Conservation (phyloP, 1,140 invertebrate species). For the Gonatopus flavifemur region DNA sequence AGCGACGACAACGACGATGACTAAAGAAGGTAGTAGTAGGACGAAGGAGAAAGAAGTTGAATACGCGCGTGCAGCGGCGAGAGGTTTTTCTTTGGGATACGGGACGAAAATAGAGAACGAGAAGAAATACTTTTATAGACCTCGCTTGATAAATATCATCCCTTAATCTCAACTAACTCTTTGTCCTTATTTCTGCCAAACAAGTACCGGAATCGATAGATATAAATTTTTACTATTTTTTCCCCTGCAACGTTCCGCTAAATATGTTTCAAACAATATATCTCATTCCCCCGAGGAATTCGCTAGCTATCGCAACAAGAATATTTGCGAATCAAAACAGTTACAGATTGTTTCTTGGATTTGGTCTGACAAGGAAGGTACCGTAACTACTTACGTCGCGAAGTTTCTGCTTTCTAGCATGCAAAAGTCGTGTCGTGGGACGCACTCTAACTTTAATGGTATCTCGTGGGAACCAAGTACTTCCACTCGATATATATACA, state of each 20-base stretch:
- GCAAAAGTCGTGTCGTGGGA: conserved; percentile 23
- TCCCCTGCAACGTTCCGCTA: background rate
- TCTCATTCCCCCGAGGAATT: background rate
- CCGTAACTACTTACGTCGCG: background rate
- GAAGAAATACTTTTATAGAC: no score
- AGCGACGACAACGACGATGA: background rate
- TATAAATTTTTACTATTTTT: no score
- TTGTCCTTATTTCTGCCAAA: no score
- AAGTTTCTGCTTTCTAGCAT: conserved; percentile 9
- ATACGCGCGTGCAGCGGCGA: background rate
- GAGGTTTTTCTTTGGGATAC: background rate
- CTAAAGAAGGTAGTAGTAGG: background rate
- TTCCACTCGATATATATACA: conserved; percentile 17
- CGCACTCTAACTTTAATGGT: conserved; percentile 28
- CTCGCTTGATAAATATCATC: no score
- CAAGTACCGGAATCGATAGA: no score
- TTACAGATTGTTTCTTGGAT: conserved; percentile 25
- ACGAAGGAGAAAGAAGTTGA: background rate
- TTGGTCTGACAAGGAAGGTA: no score
- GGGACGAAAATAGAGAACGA: background rate
- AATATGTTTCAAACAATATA: background rate
- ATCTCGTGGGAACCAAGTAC: conserved; percentile 14
- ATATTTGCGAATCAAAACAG: conserved; percentile 27
- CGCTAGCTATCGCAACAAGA: conserved; percentile 5
- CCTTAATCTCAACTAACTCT: no score